phyloP scores from a whole-genome alignment of 2,888 invertebrate species.

The Dryadula phaetusa region DNA sequence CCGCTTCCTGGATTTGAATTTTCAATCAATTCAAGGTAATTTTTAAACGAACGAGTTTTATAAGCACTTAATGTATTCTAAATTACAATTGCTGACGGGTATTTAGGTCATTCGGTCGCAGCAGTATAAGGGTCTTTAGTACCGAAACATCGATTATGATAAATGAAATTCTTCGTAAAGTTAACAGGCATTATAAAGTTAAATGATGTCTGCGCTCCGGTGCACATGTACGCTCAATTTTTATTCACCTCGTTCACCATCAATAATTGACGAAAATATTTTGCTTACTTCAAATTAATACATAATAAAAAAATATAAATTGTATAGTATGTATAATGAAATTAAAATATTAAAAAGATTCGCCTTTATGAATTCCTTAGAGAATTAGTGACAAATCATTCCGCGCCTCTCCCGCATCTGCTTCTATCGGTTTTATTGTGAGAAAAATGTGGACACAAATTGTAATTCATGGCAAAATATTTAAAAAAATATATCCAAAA shows the following conservation, averaged over 20 bases:
- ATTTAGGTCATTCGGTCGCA: slow-evolving; percentile 44
- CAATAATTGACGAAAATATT: not conserved
- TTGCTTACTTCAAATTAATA: not conserved
- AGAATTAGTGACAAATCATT: not conserved
- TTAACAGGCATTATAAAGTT: slow-evolving; percentile 30
- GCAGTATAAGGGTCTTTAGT: slow-evolving; percentile 38
- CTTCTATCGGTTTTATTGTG: too few relatives aligned
- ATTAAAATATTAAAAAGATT: too few relatives aligned
- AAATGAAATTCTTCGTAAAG: slow-evolving; percentile 40
- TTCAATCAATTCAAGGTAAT: slow-evolving; percentile 32
- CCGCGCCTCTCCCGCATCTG: too few relatives aligned
- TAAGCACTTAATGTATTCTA: slow-evolving; percentile 35
- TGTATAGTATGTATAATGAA: too few relatives aligned
- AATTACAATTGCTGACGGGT: slow-evolving; percentile 39
- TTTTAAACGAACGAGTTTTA: slow-evolving; percentile 32
- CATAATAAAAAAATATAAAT: not conserved
- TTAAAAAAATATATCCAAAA: too few relatives aligned
- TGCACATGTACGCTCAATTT: not conserved
- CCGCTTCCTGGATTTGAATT: slow-evolving; percentile 29
- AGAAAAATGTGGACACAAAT: too few relatives aligned
- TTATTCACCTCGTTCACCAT: not conserved
- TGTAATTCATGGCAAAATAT: too few relatives aligned
- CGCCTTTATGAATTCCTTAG: too few relatives aligned
- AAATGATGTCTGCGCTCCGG: slow-evolving; percentile 20
- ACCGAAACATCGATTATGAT: slow-evolving; percentile 42